Conservation (phyloP, 2,113 vertebrate species). For the Scolopax mira region DNA sequence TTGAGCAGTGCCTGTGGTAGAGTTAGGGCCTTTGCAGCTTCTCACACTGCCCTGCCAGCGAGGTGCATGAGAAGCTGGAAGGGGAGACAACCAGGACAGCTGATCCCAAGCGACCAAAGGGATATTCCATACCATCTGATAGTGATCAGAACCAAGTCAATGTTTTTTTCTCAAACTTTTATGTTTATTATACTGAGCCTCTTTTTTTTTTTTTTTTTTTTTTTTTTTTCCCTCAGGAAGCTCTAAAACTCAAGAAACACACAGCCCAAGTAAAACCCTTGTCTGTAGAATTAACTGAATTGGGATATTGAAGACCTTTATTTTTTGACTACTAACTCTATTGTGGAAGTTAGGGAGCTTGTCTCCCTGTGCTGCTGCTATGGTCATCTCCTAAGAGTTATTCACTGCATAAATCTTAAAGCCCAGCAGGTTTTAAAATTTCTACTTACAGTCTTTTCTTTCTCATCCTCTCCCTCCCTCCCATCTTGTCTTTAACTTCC, state of each 20-base stretch:
- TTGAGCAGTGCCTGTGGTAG: neutral
- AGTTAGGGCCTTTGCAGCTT: neutral
- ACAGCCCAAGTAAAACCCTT: neutral
- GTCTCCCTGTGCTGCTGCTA: neutral
- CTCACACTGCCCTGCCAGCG: neutral
- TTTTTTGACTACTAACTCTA: neutral
- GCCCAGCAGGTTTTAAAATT: neutral
- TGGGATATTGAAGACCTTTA: neutral
- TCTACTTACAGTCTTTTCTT: neutral
- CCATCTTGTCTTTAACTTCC: neutral
- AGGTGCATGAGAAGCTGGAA: neutral
- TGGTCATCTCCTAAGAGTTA: neutral
- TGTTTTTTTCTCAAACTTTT: neutral
- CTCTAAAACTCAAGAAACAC: neutral
- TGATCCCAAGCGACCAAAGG: neutral
- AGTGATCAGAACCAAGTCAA: neutral
- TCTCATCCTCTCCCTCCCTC: too few species aligned
- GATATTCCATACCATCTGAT: neutral
- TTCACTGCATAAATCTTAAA: neutral
- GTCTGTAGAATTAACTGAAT: neutral
- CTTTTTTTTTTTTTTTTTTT: neutral
- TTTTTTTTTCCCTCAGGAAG: neutral
- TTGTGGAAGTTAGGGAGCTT: neutral
- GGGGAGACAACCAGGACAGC: neutral
- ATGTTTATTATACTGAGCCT: neutral